A percentile compares a stretch with the other conserved stretches of the same genome.
phyloP scores from a whole-genome alignment of 2,888 invertebrate genomes.

The Eupithecia insigniata region DNA sequence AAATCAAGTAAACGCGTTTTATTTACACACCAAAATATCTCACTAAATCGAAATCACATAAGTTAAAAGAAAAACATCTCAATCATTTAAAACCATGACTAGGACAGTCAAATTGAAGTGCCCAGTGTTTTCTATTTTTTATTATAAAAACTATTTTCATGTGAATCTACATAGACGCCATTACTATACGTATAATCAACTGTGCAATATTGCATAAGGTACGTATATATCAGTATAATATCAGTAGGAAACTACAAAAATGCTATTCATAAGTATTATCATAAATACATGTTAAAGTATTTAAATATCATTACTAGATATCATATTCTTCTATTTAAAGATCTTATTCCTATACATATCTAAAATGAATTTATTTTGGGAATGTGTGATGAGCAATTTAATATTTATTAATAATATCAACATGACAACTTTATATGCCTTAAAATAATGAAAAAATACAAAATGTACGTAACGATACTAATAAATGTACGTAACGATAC shows the following conservation, averaged over 20 bases:
- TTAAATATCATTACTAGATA: no score
- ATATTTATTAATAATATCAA: not conserved
- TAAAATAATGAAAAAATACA: not conserved
- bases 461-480: no score
- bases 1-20: conserved; percentile 61
- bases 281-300: conserved; percentile 50
- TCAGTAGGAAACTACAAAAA: conserved; percentile 43
- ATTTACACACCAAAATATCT: conserved; percentile 65
- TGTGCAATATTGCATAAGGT: conserved; percentile 30
- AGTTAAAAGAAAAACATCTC: conserved; percentile 55
- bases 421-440: not conserved
- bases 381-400: conserved; percentile 33
- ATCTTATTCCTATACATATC: not conserved
- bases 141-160: conserved; percentile 28
- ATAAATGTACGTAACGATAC: no score
- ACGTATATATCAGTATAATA: conserved; percentile 13
- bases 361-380: conserved; percentile 21
- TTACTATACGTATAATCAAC: conserved; percentile 24
- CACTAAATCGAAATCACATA: conserved; percentile 76
- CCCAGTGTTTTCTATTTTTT: conserved; percentile 19
- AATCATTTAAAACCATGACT: conserved; percentile 66
- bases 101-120: conserved; percentile 58
- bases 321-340: not conserved
- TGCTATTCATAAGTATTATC: conserved; percentile 40
- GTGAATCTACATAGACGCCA: conserved; percentile 49